Evolutionary conservation across 2,888 invertebrate genomes (phyloP), one percentile per base, ranked within the genome.

Genomic region (Scaptomyza parva): DNA sequence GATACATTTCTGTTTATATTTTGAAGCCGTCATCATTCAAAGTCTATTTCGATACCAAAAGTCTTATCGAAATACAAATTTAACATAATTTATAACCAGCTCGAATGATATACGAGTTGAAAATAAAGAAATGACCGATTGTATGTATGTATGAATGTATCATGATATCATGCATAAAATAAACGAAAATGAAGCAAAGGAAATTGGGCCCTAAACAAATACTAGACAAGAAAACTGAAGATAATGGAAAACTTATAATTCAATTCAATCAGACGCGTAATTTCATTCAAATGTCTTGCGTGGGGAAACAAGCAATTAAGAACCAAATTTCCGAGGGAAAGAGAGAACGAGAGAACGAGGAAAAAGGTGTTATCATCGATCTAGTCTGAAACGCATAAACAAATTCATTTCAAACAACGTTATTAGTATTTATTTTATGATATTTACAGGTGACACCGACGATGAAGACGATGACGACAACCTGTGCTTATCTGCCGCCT

Each of bases 221-320:
- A 80, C 22, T 14, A 33, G 45, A 33, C 12, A 33, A n/a, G 26
- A 26, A 26, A 26, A 24, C n/a, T n/a, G 53, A 60, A 53, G 82
- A 85, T 85, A 82, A 47, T 26, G 17, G 4, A 12, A 54, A 48
- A 48, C 45, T 64, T 55, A 44, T 54, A 76, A 48, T 70, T n/a
- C n/a, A 68, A 64, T 86, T n/a, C n/a, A 78, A 86, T 86, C 72
- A 58, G 58, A 48, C 28, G 78, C 72, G 86, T 83, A 86, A 83
- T 83, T 81, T 78, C 86, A 82, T 70, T 84, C 82, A 81, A 83
- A 86, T 84, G 67, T 76, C 50, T 68, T 61, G 41, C 40, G 35
- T 63, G 63, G 35, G 65, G 63, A 57, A 64, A 83, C 81, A 84
- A 84, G 81, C 85, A 86, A 83, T 83, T 86, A 84, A 83, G 69